phyloP scores from a whole-genome alignment of 1,140 invertebrate species.

The Polypedilum vanderplanki region DNA sequence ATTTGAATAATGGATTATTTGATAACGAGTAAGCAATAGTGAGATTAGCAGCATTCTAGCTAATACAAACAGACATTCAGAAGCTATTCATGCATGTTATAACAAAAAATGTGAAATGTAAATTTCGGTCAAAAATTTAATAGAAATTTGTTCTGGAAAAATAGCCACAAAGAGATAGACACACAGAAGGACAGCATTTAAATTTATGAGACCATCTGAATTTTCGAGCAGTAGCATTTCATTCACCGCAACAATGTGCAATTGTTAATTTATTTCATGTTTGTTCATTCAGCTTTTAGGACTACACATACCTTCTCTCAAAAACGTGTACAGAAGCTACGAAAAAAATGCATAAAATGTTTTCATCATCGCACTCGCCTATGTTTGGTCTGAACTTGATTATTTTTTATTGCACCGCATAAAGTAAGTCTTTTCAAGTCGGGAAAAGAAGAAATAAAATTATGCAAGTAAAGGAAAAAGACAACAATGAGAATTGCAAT shows the following conservation, averaged over 20 bases:
- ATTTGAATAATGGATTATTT: conserved; percentile 25
- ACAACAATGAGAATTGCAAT: conserved; percentile 2
- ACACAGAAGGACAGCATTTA: neutral
- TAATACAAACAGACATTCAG: neutral
- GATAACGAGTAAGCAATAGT: conserved; percentile 5
- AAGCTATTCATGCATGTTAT: too few species aligned
- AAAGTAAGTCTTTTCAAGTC: neutral
- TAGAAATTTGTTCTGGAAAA: neutral
- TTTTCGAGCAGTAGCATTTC: neutral
- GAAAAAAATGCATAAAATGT: too few species aligned
- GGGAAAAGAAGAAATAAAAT: conserved; percentile 4
- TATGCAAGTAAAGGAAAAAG: conserved; percentile 11
- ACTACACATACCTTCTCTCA: neutral
- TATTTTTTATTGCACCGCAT: conserved; percentile 17
- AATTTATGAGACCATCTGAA: conserved; percentile 21
- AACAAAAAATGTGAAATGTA: neutral
- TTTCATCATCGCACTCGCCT: neutral
- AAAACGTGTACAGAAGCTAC: neutral
- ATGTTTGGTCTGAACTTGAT: neutral
- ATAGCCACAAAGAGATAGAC: neutral
- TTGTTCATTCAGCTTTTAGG: neutral
- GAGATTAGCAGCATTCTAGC: conserved; percentile 9
- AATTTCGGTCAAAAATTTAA: neutral
- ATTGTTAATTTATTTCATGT: conserved; percentile 28
- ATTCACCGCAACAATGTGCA: conserved; percentile 11